Evolutionary conservation across 2,797 vertebrate species (phyloP).

Genomic region (Poeciliopsis presidionis): DNA sequence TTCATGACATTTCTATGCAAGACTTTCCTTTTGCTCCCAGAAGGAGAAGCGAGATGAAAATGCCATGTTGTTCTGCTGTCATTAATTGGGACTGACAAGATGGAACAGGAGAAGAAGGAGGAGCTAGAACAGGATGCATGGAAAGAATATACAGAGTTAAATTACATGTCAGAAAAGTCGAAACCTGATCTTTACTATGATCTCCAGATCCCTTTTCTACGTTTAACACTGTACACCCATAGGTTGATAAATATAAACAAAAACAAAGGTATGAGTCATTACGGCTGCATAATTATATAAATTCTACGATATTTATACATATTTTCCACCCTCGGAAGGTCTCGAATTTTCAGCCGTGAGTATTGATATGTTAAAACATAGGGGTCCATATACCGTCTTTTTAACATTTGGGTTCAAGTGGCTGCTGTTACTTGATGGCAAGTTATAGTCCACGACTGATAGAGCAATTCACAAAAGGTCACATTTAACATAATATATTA

Average conservation of each 20-base stretch:
- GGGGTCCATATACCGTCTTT: too few relatives aligned
- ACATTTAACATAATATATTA: too few relatives aligned
- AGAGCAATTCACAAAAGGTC: too few relatives aligned
- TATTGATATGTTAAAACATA: too few relatives aligned
- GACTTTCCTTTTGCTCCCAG: slow-evolving; percentile 99
- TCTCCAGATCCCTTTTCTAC: neutral
- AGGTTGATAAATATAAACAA: neutral
- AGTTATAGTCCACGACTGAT: too few relatives aligned
- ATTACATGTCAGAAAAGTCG: neutral
- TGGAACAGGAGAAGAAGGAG: slow-evolving; percentile 55
- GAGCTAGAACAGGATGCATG: slow-evolving; percentile 56
- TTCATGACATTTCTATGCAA: slow-evolving; percentile 61
- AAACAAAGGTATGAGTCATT: too few relatives aligned
- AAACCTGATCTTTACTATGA: neutral
- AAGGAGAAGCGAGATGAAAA: slow-evolving; percentile 98
- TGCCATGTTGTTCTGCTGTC: slow-evolving; percentile 87
- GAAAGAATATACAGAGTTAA: slow-evolving; percentile 42
- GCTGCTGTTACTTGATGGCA: too few relatives aligned
- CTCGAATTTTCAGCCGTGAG: too few relatives aligned
- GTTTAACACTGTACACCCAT: neutral
- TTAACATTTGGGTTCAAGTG: too few relatives aligned
- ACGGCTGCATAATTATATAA: too few relatives aligned
- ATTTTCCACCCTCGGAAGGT: too few relatives aligned
- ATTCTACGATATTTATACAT: too few relatives aligned
- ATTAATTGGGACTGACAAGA: slow-evolving; percentile 78